Evolutionary conservation across 2,888 invertebrate genomes (phyloP), one percentile per base, ranked within the genome.

Genomic region (Tanytarsus gracilentus): DNA sequence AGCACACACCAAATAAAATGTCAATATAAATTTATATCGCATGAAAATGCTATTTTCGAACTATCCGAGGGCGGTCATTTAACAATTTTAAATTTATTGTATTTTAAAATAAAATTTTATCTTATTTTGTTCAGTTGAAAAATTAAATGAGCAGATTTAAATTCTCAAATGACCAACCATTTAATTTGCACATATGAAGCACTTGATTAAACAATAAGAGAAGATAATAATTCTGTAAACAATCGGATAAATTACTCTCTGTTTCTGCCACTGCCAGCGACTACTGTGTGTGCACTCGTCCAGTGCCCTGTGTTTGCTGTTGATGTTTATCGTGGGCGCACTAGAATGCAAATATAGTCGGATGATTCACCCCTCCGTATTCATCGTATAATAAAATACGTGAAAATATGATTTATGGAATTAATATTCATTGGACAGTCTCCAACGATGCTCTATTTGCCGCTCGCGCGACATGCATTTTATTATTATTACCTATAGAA

Each of bases 161-260:
- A n/a, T n/a, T n/a, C n/a, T n/a, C n/a, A n/a, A n/a, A n/a, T n/a
- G n/a, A 44, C 23, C 18, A 23, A 44, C 18, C 23, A 44, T 36
- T 36, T 36, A 16, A 16, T 27, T 8, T 51, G 36, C 4, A 6
- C 11, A 14, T 11, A 29, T 29, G 23, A 48, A 48, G 30, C 48
- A 58, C 48, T 58, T 58, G 58, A 58, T 58, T 58, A 58, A 58
- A 58, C 58, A 58, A 58, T 58, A 18, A 9, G 26, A 44, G 44
- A n/a, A 58, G 48, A 58, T 58, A 48, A 58, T 58, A 58, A 58
- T 58, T 58, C n/a, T 58, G 58, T 58, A 58, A 58, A 58, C 58
- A 58, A 58, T 58, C 58, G 48, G 58, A 58, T 58, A 58, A 55
- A 55, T 55, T 39, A 58, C 39, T 58, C 27, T 16, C 36, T 36